A percentile compares a stretch with the other conserved stretches of the same genome.
phyloP scores from a whole-genome alignment of 1,140 invertebrate species.

The Drosophila biarmipes region DNA sequence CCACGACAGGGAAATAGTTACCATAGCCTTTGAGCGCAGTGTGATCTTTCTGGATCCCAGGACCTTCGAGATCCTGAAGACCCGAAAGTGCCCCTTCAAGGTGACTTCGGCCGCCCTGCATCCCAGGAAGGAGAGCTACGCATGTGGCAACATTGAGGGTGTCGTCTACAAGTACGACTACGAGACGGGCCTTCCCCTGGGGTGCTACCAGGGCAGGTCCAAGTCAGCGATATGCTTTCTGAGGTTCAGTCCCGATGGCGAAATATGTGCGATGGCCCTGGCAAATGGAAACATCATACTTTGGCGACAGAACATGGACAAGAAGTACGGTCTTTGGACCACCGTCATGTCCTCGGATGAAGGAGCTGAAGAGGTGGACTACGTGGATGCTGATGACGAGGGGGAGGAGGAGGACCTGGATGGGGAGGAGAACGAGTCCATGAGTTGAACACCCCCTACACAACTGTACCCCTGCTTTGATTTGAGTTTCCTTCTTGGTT shows the following conservation, averaged over 20 bases:
- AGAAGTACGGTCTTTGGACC: neutral
- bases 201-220: conserved; percentile 10
- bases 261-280: conserved; percentile 79
- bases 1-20: conserved; percentile 91
- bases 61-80: conserved; percentile 91
- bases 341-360: neutral
- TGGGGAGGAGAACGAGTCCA: neutral
- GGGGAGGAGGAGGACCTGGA: neutral
- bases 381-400: neutral
- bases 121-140: conserved; percentile 94
- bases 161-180: conserved; percentile 99
- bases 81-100: conserved; percentile 92
- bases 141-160: conserved; percentile 96
- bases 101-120: conserved; percentile 96
- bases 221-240: conserved; percentile 90
- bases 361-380: too few species aligned
- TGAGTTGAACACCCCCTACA: neutral
- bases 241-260: conserved; percentile 95
- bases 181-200: conserved; percentile 89
- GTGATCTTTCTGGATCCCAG: conserved; percentile 92
- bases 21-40: conserved; percentile 91
- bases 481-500: conserved; percentile 10
- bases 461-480: conserved; percentile 12
- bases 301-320: neutral
- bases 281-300: neutral